Base-by-base conservation (phyloP, 2,888 invertebrate genomes). In the Drosophila planitibia region DNA sequence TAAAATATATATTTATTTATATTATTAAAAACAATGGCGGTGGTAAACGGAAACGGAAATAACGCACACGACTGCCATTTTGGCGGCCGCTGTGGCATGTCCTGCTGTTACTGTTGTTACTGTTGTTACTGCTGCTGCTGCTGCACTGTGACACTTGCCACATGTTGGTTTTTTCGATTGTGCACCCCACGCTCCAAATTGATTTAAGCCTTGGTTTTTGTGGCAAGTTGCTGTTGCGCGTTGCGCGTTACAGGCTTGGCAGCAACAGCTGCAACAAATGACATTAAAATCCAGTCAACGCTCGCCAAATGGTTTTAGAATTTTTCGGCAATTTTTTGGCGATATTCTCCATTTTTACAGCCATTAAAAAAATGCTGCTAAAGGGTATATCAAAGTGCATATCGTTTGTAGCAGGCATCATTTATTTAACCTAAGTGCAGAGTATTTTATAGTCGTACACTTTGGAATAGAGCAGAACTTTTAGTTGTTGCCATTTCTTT, bases 231-330 rank as follows among this genome's bases (percentile, higher is more conserved):
- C 7, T 68, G 47, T 61, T 64, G 61, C 33, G 49, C 47, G 25
- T 52, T 51, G 58, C 37, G 49, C 47, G n/a, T 52, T 52, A 22
- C 25, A 61, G 52, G 25, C 44, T 25, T 64, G 55, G 58, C 33
- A 59, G 82, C 71, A 76, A 67, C 86, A 86, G 87, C 79, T 86
- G 86, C 78, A 73, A 47, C 77, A 83, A 90, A 89, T 89, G 77
- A 73, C 81, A 89, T 89, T 89, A 79, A 86, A 82, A 83, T 83
- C 75, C 71, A 79, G 81, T 76, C 62, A 69, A 55, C 60, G 66
- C 49, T n/a, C 66, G 28, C 55, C 28, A 74, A 79, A 78, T 69
- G 47, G 35, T 61, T 82, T 82, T 78, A 67, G 69, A 64, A 73
- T 57, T 78, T 81, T 79, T 70, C 41, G 55, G 30, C 41, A 22